Percentiles rank a stretch among this genome's conserved stretches.
phyloP scores from a whole-genome alignment of 2,113 vertebrate species.

The Callaeas wilsoni region DNA sequence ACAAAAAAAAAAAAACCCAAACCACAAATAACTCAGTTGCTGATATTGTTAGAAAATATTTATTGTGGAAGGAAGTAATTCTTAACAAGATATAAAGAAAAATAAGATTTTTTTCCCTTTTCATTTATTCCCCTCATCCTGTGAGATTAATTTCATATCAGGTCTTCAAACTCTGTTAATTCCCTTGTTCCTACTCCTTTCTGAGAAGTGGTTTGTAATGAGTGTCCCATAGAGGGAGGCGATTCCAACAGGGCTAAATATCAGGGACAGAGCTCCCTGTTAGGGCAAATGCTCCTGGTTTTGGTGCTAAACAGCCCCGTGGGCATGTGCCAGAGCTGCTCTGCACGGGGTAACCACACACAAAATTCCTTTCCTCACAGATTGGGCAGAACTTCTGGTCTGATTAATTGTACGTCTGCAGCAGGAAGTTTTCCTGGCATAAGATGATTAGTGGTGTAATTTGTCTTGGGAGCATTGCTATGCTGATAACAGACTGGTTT shows the following conservation, averaged over 20 bases:
- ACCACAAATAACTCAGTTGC: neutral
- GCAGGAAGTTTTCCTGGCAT: neutral
- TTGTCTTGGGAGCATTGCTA: slow-evolving; percentile 10
- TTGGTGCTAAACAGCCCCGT: neutral
- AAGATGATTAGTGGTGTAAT: neutral
- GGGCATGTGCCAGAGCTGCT: neutral
- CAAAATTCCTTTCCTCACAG: neutral
- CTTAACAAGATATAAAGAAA: neutral
- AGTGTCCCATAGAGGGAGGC: neutral
- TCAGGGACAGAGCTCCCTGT: neutral
- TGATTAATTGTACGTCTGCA: neutral
- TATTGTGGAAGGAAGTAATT: neutral
- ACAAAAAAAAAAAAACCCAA: fast-evolving
- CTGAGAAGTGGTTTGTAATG: neutral
- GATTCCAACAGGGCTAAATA: neutral
- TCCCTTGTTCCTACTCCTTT: neutral
- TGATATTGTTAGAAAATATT: neutral
- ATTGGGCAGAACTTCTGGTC: neutral
- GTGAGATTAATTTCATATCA: neutral
- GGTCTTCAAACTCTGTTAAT: neutral
- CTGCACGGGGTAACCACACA: neutral
- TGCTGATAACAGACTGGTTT: slow-evolving; percentile 21
- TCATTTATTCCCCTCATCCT: neutral
- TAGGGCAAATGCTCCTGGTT: neutral
- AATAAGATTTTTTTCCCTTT: neutral